Base-by-base conservation (phyloP, 2,113 vertebrate genomes). In the Ciconia maguari region DNA sequence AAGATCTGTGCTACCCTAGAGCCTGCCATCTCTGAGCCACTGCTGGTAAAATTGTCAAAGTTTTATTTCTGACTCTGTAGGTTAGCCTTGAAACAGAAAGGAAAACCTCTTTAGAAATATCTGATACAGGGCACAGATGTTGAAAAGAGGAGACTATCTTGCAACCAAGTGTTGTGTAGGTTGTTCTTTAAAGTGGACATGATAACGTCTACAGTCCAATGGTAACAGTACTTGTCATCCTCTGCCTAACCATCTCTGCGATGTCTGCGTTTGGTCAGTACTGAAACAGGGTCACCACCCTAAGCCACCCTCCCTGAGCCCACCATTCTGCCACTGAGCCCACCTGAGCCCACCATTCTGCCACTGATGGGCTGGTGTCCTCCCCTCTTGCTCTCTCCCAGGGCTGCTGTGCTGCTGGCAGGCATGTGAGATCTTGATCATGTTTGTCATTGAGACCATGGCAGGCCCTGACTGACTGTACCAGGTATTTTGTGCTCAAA, bases 401-500 rank as follows among this genome's bases (percentile, higher is more conserved):
- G 8, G 6, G 11, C 7, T 1, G 1, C 6, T 69, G 16, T 8
- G 1, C 13, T 26, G 13, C 7, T 48, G 24, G 10, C 9, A 13
- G 0, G 1, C 0, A 0, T 14, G 5, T 21, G 41, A 62, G 16
- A 52, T 34, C 20, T 46, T 24, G 2, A 10, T 15, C 4, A 6
- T 14, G 3, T 13, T 36, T 4, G 4, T 11, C 32, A 61, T 10
- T 0, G 2, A 66, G 57, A 58, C 13, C 5, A 9, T 27, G 20
- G 17, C 20, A 89, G 24, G 4, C 29, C 79, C 57, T 86, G 48
- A 90, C 34, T 69, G 20, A 68, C 44, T 64, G 14, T 34, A 27
- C 11, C 3, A 26, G 5, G 3, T 7, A 38, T 55, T 75, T 76
- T 83, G 34, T 72, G 6, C 8, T 72, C 20, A 38, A 32, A 60